phyloP scores from a whole-genome alignment of 2,888 invertebrate genomes.

The Agapostemon virescens region DNA sequence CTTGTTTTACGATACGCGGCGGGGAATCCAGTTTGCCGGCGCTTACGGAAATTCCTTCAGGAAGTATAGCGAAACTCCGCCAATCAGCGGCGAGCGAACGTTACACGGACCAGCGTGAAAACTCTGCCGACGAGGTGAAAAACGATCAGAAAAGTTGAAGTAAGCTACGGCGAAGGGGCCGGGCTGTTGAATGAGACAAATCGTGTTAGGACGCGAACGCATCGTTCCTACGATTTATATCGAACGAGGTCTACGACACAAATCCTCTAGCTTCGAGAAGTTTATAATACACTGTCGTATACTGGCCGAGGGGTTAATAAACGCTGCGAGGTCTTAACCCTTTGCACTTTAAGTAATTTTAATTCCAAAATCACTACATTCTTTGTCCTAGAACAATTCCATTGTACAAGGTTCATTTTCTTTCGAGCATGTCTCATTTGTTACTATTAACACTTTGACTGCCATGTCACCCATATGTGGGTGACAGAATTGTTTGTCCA shows the following conservation, averaged over 20 bases:
- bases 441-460: too few relatives aligned
- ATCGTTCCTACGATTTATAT: not conserved
- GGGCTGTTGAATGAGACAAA: not conserved
- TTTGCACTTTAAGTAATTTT: too few relatives aligned
- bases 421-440: too few relatives aligned
- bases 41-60: slow-evolving; percentile 29
- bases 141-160: not conserved
- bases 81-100: slow-evolving; percentile 13
- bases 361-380: too few relatives aligned
- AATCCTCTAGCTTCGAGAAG: not conserved
- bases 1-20: slow-evolving; percentile 43
- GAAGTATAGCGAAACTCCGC: slow-evolving; percentile 45
- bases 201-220: not conserved
- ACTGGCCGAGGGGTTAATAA: too few relatives aligned
- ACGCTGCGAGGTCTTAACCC: too few relatives aligned
- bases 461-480: too few relatives aligned
- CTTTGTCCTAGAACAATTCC: too few relatives aligned
- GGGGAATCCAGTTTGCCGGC: slow-evolving; percentile 42
- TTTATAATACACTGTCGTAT: too few relatives aligned
- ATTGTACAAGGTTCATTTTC: too few relatives aligned
- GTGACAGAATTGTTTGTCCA: too few relatives aligned
- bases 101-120: not conserved
- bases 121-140: not conserved
- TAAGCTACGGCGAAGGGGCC: not conserved
- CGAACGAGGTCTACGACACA: not conserved